Evolutionary conservation across 2,888 invertebrate genomes (phyloP).

Genomic region (Nemoura dubitans): DNA sequence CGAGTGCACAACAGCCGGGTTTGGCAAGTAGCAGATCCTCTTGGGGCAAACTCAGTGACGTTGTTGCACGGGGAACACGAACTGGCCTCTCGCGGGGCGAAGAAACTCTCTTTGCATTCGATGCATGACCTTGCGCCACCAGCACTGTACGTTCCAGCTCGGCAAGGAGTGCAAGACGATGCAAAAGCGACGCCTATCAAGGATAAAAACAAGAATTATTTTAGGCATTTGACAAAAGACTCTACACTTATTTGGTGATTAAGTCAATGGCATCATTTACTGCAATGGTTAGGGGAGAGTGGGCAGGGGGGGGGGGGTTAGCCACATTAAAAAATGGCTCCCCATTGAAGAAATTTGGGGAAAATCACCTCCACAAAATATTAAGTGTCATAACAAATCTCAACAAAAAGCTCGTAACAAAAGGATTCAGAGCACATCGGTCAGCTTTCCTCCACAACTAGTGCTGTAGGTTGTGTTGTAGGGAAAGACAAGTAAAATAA

Average conservation of each 20-base stretch:
- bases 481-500: too few relatives aligned
- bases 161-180: constrained; percentile 63
- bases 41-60: constrained; percentile 58
- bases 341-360: too few relatives aligned
- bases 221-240: too few relatives aligned
- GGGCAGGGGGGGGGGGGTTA: too few relatives aligned
- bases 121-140: constrained; percentile 59
- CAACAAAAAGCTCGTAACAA: too few relatives aligned
- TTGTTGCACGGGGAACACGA: constrained; percentile 60
- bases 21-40: constrained; percentile 63
- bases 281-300: too few relatives aligned
- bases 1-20: constrained; percentile 61
- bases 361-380: too few relatives aligned
- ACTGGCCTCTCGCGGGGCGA: constrained; percentile 59
- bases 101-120: constrained; percentile 62
- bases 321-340: too few relatives aligned
- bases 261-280: too few relatives aligned
- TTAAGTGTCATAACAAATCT: too few relatives aligned
- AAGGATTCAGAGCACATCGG: too few relatives aligned
- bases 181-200: constrained; percentile 64
- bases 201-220: not conserved
- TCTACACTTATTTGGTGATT: too few relatives aligned
- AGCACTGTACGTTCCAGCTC: constrained; percentile 57
- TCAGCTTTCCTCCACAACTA: not conserved
- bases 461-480: not conserved